Conservation (phyloP, 2,888 invertebrate species). For the Tribolium freemani region DNA sequence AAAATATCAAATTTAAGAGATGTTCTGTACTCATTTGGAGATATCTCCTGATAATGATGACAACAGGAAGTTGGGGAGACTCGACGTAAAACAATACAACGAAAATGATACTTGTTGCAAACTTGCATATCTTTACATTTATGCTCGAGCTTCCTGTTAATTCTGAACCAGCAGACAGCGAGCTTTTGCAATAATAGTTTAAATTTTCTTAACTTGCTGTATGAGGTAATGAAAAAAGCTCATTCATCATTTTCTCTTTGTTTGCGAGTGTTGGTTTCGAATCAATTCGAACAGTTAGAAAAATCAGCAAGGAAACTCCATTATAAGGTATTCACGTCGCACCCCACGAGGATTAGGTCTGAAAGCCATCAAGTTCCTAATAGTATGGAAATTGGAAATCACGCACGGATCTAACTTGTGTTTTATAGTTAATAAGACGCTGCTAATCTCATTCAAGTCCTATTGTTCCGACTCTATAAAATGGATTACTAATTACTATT, state of each 20-base stretch:
- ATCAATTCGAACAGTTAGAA: slow-evolving; percentile 31
- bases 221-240: no score
- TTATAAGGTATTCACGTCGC: slow-evolving; percentile 39
- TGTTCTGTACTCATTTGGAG: not conserved
- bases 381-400: slow-evolving; percentile 68
- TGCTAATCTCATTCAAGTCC: slow-evolving; percentile 62
- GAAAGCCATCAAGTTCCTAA: slow-evolving; percentile 65
- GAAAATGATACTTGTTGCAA: slow-evolving; percentile 26
- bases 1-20: not conserved
- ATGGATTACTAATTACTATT: slow-evolving; percentile 63
- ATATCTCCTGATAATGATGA: slow-evolving; percentile 1
- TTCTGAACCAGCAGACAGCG: slow-evolving; percentile 12
- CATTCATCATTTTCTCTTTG: no score
- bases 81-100: slow-evolving; percentile 10
- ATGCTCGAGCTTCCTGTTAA: slow-evolving; percentile 20
- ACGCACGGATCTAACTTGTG: slow-evolving; percentile 64
- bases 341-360: slow-evolving; percentile 55
- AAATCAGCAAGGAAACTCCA: slow-evolving; percentile 37
- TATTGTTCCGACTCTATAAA: slow-evolving; percentile 61
- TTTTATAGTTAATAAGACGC: slow-evolving; percentile 66
- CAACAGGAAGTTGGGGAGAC: not conserved
- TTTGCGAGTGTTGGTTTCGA: not conserved
- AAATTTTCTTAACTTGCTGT: not conserved
- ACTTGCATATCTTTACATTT: slow-evolving; percentile 12
- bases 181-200: slow-evolving; percentile 1